phyloP scores from a whole-genome alignment of 2,113 vertebrate species.

The Zosterops borbonicus region DNA sequence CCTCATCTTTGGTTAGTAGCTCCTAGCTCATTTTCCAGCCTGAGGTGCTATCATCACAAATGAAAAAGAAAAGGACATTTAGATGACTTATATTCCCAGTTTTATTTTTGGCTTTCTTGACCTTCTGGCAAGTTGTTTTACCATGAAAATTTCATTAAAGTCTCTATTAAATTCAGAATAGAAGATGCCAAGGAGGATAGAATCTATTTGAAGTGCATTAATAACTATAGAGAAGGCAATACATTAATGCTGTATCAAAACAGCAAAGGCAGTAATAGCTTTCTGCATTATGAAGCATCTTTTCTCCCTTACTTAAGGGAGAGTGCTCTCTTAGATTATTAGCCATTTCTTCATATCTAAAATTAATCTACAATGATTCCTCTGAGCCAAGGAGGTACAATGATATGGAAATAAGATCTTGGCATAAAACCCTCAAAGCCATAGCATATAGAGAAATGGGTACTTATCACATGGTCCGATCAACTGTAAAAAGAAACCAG shows the following conservation, averaged over 20 bases:
- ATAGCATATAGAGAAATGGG: not conserved
- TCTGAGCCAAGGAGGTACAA: not conserved
- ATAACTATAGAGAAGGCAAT: not conserved
- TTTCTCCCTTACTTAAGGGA: not conserved
- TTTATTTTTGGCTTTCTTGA: slow-evolving; percentile 16
- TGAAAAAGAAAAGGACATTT: not conserved
- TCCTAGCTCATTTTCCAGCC: slow-evolving; percentile 6
- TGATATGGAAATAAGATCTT: not conserved
- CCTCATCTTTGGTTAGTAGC: not conserved
- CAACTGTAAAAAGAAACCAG: not conserved
- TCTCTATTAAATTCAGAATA: slow-evolving; percentile 48
- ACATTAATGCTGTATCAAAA: not conserved
- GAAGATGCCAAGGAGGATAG: not conserved
- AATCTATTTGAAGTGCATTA: slow-evolving; percentile 33
- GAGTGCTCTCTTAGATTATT: not conserved
- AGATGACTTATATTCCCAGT: not conserved
- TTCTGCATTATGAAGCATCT: not conserved
- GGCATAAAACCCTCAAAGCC: not conserved
- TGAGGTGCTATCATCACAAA: not conserved
- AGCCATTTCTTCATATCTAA: not conserved
- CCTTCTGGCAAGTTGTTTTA: slow-evolving; percentile 39
- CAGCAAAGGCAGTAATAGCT: not conserved
- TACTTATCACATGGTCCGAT: not conserved
- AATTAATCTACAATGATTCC: not conserved
- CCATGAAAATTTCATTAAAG: slow-evolving; percentile 55